Evolutionary conservation across 1,140 invertebrate genomes (phyloP).

Genomic region (Scaptomyza montana): DNA sequence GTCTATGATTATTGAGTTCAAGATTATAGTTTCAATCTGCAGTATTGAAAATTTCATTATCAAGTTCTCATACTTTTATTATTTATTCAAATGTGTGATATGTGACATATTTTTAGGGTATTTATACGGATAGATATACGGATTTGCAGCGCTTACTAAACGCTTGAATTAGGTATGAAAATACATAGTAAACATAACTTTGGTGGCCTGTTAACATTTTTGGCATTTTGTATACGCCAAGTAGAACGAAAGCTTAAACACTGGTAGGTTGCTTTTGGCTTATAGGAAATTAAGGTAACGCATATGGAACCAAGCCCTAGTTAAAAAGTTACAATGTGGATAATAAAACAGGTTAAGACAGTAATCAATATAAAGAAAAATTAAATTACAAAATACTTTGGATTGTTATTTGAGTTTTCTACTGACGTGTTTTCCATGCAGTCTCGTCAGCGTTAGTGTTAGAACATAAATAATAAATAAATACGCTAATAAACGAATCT

Average conservation of each 20-base stretch:
- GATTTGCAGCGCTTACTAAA: slow-evolving; percentile 8
- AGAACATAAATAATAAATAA: too few relatives aligned
- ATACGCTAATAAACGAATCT: too few relatives aligned
- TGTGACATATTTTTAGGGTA: slow-evolving; percentile 38
- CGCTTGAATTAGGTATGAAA: not conserved
- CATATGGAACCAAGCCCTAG: too few relatives aligned
- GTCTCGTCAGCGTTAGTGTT: too few relatives aligned
- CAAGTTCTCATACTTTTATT: not conserved
- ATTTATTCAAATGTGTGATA: slow-evolving; percentile 12
- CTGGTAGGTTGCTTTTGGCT: too few relatives aligned
- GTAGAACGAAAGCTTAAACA: not conserved
- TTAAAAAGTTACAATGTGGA: too few relatives aligned
- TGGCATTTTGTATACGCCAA: slow-evolving; percentile 33
- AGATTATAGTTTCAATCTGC: slow-evolving; percentile 3
- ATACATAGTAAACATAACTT: slow-evolving; percentile 22
- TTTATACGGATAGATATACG: slow-evolving; percentile 22
- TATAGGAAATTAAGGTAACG: too few relatives aligned
- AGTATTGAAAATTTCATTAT: not conserved
- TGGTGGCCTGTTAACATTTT: slow-evolving; percentile 17
- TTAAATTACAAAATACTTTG: too few relatives aligned
- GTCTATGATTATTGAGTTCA: not conserved
- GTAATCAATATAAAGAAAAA: too few relatives aligned
- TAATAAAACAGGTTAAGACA: too few relatives aligned
- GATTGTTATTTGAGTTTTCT: too few relatives aligned
- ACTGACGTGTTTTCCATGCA: too few relatives aligned